Conservation (phyloP, 2,113 vertebrate species). For the Stercorarius parasiticus region DNA sequence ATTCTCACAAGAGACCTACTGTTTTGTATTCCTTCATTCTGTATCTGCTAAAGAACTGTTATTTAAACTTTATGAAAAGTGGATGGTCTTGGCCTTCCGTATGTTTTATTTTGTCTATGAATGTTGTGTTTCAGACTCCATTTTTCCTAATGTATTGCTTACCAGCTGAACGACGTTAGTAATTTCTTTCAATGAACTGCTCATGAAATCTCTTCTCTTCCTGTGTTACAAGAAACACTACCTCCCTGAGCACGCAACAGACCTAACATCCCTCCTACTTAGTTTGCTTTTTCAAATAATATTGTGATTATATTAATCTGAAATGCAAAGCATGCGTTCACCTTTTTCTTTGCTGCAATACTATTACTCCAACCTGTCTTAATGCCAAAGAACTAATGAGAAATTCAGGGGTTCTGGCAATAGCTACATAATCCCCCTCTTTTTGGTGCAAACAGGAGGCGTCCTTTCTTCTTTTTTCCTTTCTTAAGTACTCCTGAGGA, state of each 20-base stretch:
- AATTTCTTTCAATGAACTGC: not conserved
- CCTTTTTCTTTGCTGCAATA: not conserved
- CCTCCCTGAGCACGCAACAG: not conserved
- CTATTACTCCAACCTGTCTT: not conserved
- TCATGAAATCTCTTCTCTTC: not conserved
- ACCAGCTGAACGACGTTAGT: not conserved
- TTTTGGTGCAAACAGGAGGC: not conserved
- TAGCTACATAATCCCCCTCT: not conserved
- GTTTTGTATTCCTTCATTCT: not conserved
- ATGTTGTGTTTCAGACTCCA: not conserved
- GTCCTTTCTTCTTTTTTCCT: not conserved
- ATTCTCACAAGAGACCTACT: not conserved
- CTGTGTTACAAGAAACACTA: not conserved
- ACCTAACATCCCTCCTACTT: not conserved
- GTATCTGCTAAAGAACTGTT: not conserved
- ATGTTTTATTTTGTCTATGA: not conserved
- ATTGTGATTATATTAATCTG: not conserved
- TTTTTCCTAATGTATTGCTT: not conserved
- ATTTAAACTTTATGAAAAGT: not conserved
- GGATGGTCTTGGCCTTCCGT: not conserved
- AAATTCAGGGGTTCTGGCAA: not conserved
- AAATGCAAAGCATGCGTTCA: not conserved
- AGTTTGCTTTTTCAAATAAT: not conserved
- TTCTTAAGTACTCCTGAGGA: not conserved
- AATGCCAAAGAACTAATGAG: not conserved